Evolutionary conservation across 2,797 vertebrate genomes (phyloP).

Genomic region (Mormyrus proboscirostris): DNA sequence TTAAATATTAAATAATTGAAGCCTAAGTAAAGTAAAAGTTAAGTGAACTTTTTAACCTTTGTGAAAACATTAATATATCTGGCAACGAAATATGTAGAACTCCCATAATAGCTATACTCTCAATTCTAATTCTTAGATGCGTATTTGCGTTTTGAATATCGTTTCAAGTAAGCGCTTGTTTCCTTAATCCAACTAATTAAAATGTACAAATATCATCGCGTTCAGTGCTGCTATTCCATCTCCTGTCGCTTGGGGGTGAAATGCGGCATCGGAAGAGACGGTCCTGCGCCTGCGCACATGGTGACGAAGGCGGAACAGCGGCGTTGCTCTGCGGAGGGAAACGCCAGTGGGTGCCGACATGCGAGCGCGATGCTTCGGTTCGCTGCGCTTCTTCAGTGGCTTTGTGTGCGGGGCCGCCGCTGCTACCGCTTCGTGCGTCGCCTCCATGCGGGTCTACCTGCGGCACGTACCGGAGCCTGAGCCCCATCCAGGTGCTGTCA

Average conservation of each 20-base stretch:
- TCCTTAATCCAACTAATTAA: neutral
- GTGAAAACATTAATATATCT: neutral
- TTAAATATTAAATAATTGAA: neutral
- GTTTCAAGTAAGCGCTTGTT: neutral
- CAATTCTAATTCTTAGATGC: neutral
- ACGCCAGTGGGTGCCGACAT: neutral
- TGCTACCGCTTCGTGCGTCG: constrained; percentile 34
- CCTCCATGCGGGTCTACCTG: constrained; percentile 30
- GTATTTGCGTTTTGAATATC: neutral
- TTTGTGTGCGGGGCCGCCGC: constrained; percentile 40
- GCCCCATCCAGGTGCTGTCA: neutral
- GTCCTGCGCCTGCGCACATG: neutral
- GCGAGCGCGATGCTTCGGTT: neutral
- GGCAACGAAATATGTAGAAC: neutral
- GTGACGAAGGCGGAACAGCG: neutral
- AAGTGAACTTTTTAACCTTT: neutral
- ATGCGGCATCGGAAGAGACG: neutral
- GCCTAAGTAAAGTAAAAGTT: neutral
- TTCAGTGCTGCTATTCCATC: neutral
- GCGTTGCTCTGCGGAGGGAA: neutral
- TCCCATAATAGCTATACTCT: neutral
- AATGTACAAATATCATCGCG: neutral
- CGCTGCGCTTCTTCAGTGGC: constrained; percentile 34
- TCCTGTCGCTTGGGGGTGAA: neutral
- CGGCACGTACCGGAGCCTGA: neutral